Evolutionary conservation across 2,113 vertebrate genomes (phyloP).

Genomic region (Pelecanoides urinatrix): DNA sequence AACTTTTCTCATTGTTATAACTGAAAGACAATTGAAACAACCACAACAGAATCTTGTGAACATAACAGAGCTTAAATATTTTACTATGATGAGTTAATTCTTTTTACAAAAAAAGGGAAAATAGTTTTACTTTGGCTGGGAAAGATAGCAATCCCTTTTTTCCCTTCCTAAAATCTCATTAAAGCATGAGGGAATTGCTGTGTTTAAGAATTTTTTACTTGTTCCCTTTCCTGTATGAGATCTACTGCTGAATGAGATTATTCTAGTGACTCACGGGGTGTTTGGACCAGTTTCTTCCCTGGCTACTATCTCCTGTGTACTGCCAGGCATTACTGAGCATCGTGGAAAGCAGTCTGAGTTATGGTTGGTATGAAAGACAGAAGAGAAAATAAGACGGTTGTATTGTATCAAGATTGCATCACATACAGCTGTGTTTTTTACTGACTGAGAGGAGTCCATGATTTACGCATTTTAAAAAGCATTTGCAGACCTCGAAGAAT

Average conservation of each 20-base stretch:
- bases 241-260: not conserved
- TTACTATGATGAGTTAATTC: not conserved
- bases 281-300: not conserved
- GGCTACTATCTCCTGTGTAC: not conserved
- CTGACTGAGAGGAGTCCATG: not conserved
- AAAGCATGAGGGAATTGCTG: not conserved
- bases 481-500: not conserved
- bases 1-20: not conserved
- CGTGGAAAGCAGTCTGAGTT: not conserved
- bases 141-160: not conserved
- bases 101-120: not conserved
- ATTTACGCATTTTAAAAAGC: not conserved
- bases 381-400: not conserved
- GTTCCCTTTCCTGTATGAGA: not conserved
- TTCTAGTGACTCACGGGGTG: not conserved
- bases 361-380: not conserved
- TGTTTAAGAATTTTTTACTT: not conserved
- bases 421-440: not conserved
- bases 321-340: not conserved
- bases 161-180: not conserved
- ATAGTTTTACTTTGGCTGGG: not conserved
- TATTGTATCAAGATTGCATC: not conserved
- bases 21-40: not conserved
- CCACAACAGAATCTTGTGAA: not conserved
- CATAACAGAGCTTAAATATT: not conserved